Conservation (phyloP, 1,140 invertebrate species). For the Archivesica marissinica region DNA sequence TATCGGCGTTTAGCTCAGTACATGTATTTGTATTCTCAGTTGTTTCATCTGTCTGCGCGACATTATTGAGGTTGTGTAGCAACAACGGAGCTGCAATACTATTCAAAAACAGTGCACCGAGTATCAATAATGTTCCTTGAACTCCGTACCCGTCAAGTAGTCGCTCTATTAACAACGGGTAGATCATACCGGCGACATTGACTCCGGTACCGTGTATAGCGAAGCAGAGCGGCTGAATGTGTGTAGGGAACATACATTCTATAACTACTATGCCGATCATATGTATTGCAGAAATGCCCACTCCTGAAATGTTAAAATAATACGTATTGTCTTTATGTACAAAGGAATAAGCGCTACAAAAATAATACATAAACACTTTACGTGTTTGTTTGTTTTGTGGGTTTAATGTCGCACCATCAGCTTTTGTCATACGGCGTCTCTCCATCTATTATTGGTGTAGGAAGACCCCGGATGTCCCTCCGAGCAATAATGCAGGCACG, state of each 20-base stretch:
- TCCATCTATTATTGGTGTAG: too few species aligned
- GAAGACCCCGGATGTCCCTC: too few species aligned
- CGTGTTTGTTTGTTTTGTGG: too few species aligned
- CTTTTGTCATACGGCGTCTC: too few species aligned
- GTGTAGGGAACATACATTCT: not conserved
- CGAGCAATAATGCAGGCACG: too few species aligned
- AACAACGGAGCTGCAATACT: not conserved
- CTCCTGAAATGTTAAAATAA: not conserved
- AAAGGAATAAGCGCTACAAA: too few species aligned
- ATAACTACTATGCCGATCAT: constrained; percentile 9
- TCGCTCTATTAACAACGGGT: not conserved
- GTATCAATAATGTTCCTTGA: constrained; percentile 10
- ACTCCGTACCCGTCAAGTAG: not conserved
- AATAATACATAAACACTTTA: too few species aligned
- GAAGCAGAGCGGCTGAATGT: constrained; percentile 1
- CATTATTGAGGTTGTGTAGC: not conserved
- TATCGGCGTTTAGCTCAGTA: not conserved
- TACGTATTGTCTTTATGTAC: too few species aligned
- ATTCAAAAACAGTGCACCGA: constrained; percentile 21
- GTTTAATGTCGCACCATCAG: too few species aligned
- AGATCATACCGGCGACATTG: not conserved
- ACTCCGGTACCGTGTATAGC: constrained; percentile 10
- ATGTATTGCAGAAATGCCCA: constrained; percentile 8
- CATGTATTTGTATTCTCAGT: not conserved
- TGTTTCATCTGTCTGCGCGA: not conserved